Conservation (phyloP, 2,888 invertebrate genomes). For the Callosobruchus maculatus region DNA sequence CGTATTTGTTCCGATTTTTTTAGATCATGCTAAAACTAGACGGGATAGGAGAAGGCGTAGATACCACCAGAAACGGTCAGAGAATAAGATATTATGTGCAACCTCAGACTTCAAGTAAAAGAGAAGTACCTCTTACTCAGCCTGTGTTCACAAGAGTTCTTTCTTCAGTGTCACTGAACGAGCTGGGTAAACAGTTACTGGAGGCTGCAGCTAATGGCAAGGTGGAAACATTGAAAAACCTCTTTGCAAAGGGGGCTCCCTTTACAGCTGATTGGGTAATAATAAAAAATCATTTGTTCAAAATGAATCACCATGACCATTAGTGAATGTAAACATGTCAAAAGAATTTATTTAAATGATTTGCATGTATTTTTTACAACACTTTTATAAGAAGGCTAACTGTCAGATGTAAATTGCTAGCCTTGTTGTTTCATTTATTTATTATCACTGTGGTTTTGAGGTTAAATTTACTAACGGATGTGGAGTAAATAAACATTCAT, state of each 20-base stretch:
- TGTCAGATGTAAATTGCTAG: no score
- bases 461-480: no score
- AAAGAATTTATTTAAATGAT: no score
- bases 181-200: conserved; percentile 81
- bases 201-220: conserved; percentile 77
- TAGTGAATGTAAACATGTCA: neutral
- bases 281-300: neutral
- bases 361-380: no score
- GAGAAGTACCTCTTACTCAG: neutral
- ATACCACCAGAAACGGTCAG: conserved; percentile 15
- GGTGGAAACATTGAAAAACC: conserved; percentile 67
- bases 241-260: conserved; percentile 84
- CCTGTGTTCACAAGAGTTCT: neutral
- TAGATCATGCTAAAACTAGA: conserved; percentile 36
- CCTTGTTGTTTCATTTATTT: no score
- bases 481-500: no score
- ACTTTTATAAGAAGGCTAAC: no score
- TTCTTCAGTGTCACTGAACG: conserved; percentile 55
- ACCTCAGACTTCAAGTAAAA: neutral
- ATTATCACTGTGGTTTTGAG: no score
- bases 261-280: conserved; percentile 89
- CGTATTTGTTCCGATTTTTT: conserved; percentile 18
- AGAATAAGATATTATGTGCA: conserved; percentile 27
- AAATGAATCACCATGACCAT: neutral
- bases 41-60: conserved; percentile 17